These are phyloP conservation scores for Melitaea athalia DNA, from an alignment of 2,888 invertebrate genomes.

Conservation along the genomic window DNA sequence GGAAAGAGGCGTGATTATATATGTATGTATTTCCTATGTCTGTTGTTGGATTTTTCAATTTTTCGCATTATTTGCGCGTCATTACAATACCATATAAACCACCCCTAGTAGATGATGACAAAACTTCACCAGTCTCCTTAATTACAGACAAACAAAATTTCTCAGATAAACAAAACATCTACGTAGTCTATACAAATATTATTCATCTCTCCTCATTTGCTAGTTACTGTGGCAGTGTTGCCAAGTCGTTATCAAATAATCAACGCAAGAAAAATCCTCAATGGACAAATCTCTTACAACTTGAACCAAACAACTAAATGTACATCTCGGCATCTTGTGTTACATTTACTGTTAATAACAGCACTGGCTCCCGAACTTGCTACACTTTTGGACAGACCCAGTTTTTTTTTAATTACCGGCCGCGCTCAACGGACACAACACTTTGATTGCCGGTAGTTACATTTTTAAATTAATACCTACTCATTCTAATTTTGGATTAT, in stretches of 20 bases:
- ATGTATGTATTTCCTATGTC: no score
- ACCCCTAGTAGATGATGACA: no score
- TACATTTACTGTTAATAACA: slow-evolving; percentile 74
- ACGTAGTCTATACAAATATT: no score
- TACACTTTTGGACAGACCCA: slow-evolving; percentile 66
- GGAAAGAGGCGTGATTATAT: no score
- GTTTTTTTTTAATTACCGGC: slow-evolving; percentile 62
- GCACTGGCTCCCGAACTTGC: slow-evolving; percentile 56
- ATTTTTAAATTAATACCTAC: slow-evolving; percentile 39
- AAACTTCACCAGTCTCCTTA: no score
- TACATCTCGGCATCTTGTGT: slow-evolving; percentile 66
- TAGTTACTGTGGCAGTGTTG: no score
- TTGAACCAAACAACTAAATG: slow-evolving; percentile 56
- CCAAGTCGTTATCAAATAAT: not conserved
- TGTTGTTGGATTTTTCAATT: no score
- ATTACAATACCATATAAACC: no score
- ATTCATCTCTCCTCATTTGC: no score
- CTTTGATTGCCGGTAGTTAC: slow-evolving; percentile 42
- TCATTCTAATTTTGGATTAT: slow-evolving; percentile 22
- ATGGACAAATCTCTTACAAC: slow-evolving; percentile 39
- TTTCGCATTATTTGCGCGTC: no score
- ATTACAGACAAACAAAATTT: no score
- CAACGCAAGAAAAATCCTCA: not conserved
- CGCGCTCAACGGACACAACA: slow-evolving; percentile 43
- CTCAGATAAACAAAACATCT: no score